Evolutionary conservation across 2,113 vertebrate species (phyloP), one percentile per base, ranked within the genome.

Genomic region (Lonchura striata): DNA sequence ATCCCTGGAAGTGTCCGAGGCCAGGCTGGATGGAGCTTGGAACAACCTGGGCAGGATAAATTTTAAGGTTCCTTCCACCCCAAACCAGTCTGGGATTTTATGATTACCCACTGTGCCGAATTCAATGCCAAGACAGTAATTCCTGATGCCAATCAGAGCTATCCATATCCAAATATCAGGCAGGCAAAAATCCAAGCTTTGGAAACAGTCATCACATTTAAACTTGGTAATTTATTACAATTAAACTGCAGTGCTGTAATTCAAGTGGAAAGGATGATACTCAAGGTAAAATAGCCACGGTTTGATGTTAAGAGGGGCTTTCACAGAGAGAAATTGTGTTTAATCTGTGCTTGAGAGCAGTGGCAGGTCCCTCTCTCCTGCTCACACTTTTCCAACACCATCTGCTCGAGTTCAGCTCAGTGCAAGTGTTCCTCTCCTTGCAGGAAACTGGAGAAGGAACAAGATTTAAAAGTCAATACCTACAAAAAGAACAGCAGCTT

Each of bases 21-120:
- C 11, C 66, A 44, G 44, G 35, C 0, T 50, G 57, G 50, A 72
- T 1, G 2, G 30, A 50, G 21, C 17, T 74, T 57, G 59, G 37
- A 74, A 3, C 50, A 66, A 1, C 23, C 28, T 12, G 33, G 28
- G 53, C 0, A 0, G 31, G 77, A 52, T 24, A 7, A 30, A 2
- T 5, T 82, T 59, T 21, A 19, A 30, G 20, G 23, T n/a, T 31
- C 11, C 11, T 82, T 30, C 53, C 46, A n/a, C 4, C 11, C 46
- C n/a, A 52, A 39, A 30, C 4, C 53, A 52, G 3, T 14, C 16
- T 39, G 53, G 24, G 37, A 74, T 75, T 66, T 82, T n/a, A 24
- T 39, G 24, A 39, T 66, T 20, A 23, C 30, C 44, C 60, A 31
- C 33, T 20, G 44, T 65, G 44, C 61, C 35, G 39, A 59, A 83